A percentile compares a stretch with the other conserved stretches of the same genome.
Evolutionary conservation across 2,888 invertebrate genomes (phyloP).

Genomic region (Rugalucina vietnamica): DNA sequence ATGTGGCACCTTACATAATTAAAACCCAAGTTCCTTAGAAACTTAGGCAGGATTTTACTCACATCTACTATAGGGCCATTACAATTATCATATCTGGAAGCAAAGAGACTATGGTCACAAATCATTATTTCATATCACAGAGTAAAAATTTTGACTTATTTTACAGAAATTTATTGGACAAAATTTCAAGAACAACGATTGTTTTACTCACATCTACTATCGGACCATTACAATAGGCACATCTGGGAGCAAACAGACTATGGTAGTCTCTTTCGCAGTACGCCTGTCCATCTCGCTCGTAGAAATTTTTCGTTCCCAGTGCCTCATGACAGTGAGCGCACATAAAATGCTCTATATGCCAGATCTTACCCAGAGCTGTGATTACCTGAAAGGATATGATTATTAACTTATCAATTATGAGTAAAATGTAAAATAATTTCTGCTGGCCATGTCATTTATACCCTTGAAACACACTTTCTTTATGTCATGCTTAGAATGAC

Average conservation of each 20-base stretch:
- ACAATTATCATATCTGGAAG: conserved; percentile 99
- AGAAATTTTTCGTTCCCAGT: conserved; percentile 98
- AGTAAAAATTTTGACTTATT: too few species aligned
- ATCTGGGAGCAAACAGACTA: conserved; percentile 98
- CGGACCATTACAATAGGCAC: conserved; percentile 99
- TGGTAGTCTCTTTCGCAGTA: conserved; percentile 99
- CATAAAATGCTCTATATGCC: conserved; percentile 99
- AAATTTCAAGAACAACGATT: too few species aligned
- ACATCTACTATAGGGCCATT: conserved; percentile 99
- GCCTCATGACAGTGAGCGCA: conserved; percentile 99
- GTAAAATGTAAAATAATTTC: too few species aligned
- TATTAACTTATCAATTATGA: too few species aligned
- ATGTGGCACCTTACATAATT: too few species aligned
- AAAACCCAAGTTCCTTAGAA: too few species aligned
- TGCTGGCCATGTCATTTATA: too few species aligned
- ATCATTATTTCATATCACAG: too few species aligned
- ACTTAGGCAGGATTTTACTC: too few species aligned
- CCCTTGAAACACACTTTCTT: too few species aligned
- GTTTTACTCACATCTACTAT: conserved; percentile 95
- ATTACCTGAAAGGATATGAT: conserved; percentile 90
- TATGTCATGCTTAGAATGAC: too few species aligned
- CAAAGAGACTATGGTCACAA: conserved; percentile 99
- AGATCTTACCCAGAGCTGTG: conserved; percentile 98
- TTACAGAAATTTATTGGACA: too few species aligned
- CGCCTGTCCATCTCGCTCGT: conserved; percentile 97